phyloP scores from a whole-genome alignment of 2,888 invertebrate genomes.

The Hofmannophila pseudospretella region DNA sequence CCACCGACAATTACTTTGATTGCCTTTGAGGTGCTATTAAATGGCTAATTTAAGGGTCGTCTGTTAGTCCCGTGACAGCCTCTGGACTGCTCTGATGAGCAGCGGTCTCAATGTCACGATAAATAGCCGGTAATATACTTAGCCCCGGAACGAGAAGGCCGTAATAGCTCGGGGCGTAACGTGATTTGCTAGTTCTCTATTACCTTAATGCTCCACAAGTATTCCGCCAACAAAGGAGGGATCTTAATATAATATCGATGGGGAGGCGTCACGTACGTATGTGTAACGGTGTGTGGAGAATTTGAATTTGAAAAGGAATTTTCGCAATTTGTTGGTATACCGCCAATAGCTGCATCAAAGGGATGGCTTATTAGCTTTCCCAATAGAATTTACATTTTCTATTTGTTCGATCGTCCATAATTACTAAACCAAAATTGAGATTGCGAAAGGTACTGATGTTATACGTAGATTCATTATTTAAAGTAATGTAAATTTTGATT shows the following conservation, averaged over 20 bases:
- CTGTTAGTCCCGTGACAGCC: conserved; percentile 37
- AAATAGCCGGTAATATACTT: conserved; percentile 69
- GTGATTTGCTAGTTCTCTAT: conserved; percentile 63
- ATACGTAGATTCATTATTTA: too few species aligned
- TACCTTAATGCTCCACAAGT: conserved; percentile 62
- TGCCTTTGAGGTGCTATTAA: conserved; percentile 26
- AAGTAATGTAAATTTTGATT: too few species aligned
- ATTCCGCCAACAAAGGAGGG: conserved; percentile 58
- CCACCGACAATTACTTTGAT: conserved; percentile 11
- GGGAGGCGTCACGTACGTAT: conserved; percentile 28
- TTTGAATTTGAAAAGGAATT: conserved; percentile 34
- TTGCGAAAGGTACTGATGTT: too few species aligned
- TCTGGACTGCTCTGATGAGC: conserved; percentile 37
- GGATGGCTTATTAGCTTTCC: conserved; percentile 18
- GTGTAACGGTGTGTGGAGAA: conserved; percentile 36
- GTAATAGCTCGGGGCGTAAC: conserved; percentile 61
- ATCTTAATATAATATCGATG: conserved; percentile 59
- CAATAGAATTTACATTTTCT: not conserved
- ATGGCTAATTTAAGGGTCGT: conserved; percentile 31
- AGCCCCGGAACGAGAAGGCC: conserved; percentile 42
- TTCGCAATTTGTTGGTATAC: conserved; percentile 21
- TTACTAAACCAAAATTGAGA: not conserved
- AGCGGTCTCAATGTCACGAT: conserved; percentile 56
- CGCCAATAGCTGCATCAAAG: conserved; percentile 12
- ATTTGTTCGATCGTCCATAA: too few species aligned